Evolutionary conservation across 2,113 vertebrate genomes (phyloP).

Genomic region (Lota lota): DNA sequence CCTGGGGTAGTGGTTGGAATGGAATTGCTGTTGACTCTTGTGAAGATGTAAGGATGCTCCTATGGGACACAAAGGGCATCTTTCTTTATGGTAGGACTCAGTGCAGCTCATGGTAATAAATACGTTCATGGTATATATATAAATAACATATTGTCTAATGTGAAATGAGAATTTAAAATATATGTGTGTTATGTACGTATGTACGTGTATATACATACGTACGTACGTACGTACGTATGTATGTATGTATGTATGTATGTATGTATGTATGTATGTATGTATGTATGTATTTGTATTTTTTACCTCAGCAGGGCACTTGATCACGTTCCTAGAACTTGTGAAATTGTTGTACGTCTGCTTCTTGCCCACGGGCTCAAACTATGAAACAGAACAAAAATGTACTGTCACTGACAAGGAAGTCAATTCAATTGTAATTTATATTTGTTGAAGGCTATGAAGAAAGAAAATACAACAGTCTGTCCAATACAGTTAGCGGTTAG

Average conservation of each 20-base stretch:
- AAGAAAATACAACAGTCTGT: background rate
- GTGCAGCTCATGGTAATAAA: background rate
- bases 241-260: background rate
- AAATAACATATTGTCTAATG: no score
- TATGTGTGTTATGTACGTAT: background rate
- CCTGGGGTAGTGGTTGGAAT: conserved; percentile 1
- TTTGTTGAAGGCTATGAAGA: no score
- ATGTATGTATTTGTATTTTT: conserved; percentile 36
- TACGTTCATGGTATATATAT: background rate
- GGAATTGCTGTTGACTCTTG: conserved; percentile 73
- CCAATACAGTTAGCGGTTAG: conserved; percentile 20
- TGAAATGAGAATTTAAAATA: no score
- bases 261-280: no score
- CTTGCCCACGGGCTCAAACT: conserved; percentile 86
- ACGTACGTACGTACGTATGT: background rate
- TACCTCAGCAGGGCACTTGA: conserved; percentile 85
- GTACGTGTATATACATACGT: background rate
- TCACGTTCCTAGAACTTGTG: conserved; percentile 72
- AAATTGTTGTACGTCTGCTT: conserved; percentile 88
- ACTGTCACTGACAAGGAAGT: no score
- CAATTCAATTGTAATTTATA: no score
- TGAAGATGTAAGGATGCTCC: conserved; percentile 85
- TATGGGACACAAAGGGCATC: conserved; percentile 47
- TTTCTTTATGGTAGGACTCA: background rate
- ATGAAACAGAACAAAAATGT: conserved; percentile 29